A percentile compares a stretch with the other conserved stretches of the same genome.
phyloP scores from a whole-genome alignment of 2,113 vertebrate species.

The Noctilio leporinus region DNA sequence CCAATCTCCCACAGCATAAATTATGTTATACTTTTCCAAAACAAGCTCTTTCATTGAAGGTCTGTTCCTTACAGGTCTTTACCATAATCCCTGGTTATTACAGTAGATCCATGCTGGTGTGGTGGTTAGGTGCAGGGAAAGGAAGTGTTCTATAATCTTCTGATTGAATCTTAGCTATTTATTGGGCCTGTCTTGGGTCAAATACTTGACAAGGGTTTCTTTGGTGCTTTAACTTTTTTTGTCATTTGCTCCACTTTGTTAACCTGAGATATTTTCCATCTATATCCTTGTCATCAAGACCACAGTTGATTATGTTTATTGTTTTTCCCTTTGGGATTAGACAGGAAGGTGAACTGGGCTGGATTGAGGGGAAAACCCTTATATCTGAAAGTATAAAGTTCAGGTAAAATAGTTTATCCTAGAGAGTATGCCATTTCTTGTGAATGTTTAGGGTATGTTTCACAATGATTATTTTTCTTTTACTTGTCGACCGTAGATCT shows the following conservation, averaged over 20 bases:
- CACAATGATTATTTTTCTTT: background rate
- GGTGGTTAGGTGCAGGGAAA: background rate
- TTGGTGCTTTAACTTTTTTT: background rate
- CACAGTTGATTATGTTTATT: background rate
- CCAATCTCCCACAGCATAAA: background rate
- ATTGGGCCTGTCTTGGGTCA: accelerated
- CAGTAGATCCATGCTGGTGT: background rate
- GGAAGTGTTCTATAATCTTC: background rate
- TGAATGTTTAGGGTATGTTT: background rate
- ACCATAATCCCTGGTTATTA: background rate
- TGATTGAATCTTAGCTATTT: background rate
- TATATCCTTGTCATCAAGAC: background rate
- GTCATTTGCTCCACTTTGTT: background rate
- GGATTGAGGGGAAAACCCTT: background rate
- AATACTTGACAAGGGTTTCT: background rate
- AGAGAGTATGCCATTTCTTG: background rate
- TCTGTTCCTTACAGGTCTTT: background rate
- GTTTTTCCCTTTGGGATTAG: background rate
- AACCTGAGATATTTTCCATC: background rate
- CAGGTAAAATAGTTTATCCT: background rate
- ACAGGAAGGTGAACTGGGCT: background rate
- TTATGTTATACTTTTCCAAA: background rate
- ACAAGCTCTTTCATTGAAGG: background rate
- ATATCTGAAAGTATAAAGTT: background rate
- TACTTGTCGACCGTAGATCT: accelerated